These are phyloP conservation scores for Amiota minor DNA, from an alignment of 2,888 invertebrate species.

Conservation along the genomic window DNA sequence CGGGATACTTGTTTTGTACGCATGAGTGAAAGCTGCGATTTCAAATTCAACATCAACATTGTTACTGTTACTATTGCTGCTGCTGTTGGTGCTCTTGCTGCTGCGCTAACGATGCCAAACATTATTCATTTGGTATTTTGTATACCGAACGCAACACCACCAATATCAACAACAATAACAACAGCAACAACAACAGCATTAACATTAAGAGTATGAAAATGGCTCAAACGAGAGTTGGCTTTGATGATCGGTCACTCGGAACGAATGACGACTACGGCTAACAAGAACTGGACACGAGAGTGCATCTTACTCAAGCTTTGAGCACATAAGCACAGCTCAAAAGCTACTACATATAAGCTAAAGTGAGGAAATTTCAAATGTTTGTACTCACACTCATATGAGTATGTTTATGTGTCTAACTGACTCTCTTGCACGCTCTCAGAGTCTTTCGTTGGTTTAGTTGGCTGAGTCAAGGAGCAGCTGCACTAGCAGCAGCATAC, in stretches of 20 bases:
- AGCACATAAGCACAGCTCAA: neutral
- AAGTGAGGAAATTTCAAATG: neutral
- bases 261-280: neutral
- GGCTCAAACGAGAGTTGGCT: neutral
- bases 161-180: neutral
- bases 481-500: neutral
- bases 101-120: conserved; percentile 25
- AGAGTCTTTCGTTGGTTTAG: neutral
- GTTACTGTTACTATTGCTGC: too few relatives aligned
- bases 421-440: neutral
- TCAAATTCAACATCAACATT: conserved; percentile 30
- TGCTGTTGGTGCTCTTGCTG: too few relatives aligned
- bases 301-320: neutral
- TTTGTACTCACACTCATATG: neutral
- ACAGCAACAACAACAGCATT: neutral
- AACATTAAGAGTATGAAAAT: neutral
- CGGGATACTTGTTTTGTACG: conserved; percentile 42
- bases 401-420: neutral
- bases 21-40: conserved; percentile 67
- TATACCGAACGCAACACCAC: conserved; percentile 4
- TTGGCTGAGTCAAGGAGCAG: conserved; percentile 1
- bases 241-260: conserved; percentile 17
- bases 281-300: neutral
- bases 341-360: neutral
- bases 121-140: conserved; percentile 23